phyloP scores from a whole-genome alignment of 2,888 invertebrate species.

The Mesorhabditis spiculigera region DNA sequence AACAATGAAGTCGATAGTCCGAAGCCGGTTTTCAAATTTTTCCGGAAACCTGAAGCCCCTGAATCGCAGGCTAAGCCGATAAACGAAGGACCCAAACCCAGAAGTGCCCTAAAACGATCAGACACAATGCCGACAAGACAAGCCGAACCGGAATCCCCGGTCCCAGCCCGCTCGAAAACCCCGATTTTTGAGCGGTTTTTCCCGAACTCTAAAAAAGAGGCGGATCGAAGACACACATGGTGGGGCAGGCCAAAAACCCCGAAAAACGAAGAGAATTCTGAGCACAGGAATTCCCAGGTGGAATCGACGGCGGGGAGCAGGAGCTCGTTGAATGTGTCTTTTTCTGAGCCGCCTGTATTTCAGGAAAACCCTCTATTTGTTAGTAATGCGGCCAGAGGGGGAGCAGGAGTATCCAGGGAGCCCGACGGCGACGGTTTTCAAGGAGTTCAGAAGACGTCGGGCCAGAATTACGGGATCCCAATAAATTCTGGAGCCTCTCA shows the following conservation, averaged over 20 bases:
- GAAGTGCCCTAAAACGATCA: background rate
- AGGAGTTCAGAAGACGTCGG: too few species aligned
- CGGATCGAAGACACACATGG: background rate
- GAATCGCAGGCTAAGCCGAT: background rate
- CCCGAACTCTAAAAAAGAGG: background rate
- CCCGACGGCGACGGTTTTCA: background rate
- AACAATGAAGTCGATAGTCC: background rate
- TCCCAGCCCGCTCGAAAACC: background rate
- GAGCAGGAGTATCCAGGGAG: background rate
- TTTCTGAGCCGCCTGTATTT: background rate
- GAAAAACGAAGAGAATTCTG: background rate
- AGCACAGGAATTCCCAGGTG: background rate
- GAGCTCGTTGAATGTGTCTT: background rate
- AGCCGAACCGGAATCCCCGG: background rate
- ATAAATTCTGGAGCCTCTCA: too few species aligned
- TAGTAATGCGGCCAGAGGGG: background rate
- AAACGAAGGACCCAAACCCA: background rate
- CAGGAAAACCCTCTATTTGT: background rate
- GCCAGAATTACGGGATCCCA: too few species aligned
- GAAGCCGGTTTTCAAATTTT: background rate
- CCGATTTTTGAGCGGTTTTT: constrained; percentile 1
- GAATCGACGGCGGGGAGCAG: constrained; percentile 1
- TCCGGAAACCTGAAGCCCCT: background rate
- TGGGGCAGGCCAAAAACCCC: constrained; percentile 2
- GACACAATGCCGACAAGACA: background rate